Conservation (phyloP, 2,888 invertebrate species). For the Idaea dimidiata region DNA sequence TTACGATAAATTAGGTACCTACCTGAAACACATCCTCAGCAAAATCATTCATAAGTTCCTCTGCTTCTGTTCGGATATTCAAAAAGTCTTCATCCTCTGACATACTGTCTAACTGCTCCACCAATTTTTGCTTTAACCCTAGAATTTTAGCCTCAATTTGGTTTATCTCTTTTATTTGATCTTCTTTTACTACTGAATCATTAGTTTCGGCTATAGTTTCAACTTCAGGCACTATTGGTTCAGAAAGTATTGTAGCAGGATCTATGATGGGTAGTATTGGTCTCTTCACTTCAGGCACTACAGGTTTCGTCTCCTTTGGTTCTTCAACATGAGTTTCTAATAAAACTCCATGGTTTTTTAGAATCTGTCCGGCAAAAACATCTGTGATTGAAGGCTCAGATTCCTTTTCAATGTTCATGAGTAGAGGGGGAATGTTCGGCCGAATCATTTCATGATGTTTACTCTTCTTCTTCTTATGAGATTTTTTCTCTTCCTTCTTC, state of each 20-base stretch:
- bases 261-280: slow-evolving; percentile 70
- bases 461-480: slow-evolving; percentile 68
- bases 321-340: slow-evolving; percentile 52
- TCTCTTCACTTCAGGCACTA: slow-evolving; percentile 49
- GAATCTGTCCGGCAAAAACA: slow-evolving; percentile 83
- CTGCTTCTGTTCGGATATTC: slow-evolving; percentile 84
- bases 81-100: slow-evolving; percentile 84
- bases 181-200: slow-evolving; percentile 39
- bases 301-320: slow-evolving; percentile 47
- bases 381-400: slow-evolving; percentile 82
- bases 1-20: slow-evolving; percentile 9
- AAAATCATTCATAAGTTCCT: slow-evolving; percentile 76
- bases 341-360: slow-evolving; percentile 73
- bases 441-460: slow-evolving; percentile 67
- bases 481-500: slow-evolving; percentile 69
- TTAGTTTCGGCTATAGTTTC: slow-evolving; percentile 18
- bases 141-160: slow-evolving; percentile 84
- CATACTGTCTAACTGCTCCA: slow-evolving; percentile 76
- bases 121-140: slow-evolving; percentile 67
- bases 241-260: slow-evolving; percentile 58
- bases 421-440: slow-evolving; percentile 70
- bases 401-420: slow-evolving; percentile 73
- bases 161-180: slow-evolving; percentile 65
- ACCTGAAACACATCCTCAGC: slow-evolving; percentile 75
- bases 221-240: slow-evolving; percentile 33